Evolutionary conservation across 2,797 vertebrate species (phyloP).

Genomic region (Bothrops alternatus): DNA sequence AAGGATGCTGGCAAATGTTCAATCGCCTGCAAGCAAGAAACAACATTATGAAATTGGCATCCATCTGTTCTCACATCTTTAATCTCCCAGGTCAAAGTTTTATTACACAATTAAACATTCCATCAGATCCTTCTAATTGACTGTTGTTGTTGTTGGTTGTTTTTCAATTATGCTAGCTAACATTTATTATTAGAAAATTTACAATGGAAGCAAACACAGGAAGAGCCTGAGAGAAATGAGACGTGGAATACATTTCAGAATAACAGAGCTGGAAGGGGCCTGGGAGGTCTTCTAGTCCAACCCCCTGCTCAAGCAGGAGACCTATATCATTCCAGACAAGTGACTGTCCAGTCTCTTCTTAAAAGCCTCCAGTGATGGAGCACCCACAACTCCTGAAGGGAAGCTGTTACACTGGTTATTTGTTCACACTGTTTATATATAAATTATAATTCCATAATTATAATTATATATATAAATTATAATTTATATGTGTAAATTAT

Average conservation of each 20-base stretch:
- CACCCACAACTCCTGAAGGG: too few relatives aligned
- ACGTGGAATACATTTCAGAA: neutral
- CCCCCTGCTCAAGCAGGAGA: too few relatives aligned
- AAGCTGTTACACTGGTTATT: too few relatives aligned
- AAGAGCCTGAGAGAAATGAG: neutral
- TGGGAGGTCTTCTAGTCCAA: too few relatives aligned
- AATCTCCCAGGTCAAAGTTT: neutral
- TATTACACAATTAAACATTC: conserved; percentile 6
- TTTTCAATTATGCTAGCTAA: conserved; percentile 38
- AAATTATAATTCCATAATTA: too few relatives aligned
- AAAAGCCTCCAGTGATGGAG: too few relatives aligned
- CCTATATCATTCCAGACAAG: neutral
- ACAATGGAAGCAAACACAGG: neutral
- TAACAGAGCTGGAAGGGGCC: neutral
- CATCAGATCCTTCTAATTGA: conserved; percentile 37
- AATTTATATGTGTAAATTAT: too few relatives aligned
- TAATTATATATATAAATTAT: too few relatives aligned
- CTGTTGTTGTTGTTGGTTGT: conserved; percentile 20
- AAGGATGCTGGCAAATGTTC: neutral
- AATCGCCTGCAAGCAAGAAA: neutral
- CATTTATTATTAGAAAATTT: neutral
- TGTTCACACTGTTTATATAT: too few relatives aligned
- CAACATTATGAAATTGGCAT: neutral
- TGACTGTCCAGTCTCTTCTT: too few relatives aligned
- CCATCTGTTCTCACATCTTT: neutral